A percentile compares a stretch with the other conserved stretches of the same genome.
These are phyloP conservation scores for Zygogramma bicolorata DNA, from an alignment of 2,888 invertebrate species.

Conservation along the genomic window DNA sequence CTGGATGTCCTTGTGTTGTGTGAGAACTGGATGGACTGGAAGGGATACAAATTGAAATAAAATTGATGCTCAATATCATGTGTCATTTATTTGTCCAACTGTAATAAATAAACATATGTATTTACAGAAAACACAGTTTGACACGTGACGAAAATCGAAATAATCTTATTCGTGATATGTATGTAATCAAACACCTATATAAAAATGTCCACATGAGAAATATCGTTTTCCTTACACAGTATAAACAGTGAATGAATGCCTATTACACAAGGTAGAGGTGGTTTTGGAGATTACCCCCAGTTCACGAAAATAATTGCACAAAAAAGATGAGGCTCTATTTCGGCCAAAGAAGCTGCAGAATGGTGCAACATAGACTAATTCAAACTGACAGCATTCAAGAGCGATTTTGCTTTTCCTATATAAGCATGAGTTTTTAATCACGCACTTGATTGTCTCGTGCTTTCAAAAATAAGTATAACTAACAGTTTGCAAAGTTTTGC, in stretches of 20 bases:
- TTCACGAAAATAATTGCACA: slow-evolving; percentile 30
- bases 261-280: slow-evolving; percentile 46
- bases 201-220: slow-evolving; percentile 61
- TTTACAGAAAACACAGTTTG: slow-evolving; percentile 58
- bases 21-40: no score
- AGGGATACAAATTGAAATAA: slow-evolving; percentile 7
- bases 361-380: slow-evolving; percentile 46
- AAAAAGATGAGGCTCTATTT: slow-evolving; percentile 34
- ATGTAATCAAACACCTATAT: slow-evolving; percentile 63
- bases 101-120: slow-evolving; percentile 59
- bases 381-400: slow-evolving; percentile 39
- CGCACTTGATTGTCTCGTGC: slow-evolving; percentile 67
- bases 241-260: slow-evolving; percentile 48
- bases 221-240: slow-evolving; percentile 49
- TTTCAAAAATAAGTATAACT: slow-evolving; percentile 51
- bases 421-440: slow-evolving; percentile 59
- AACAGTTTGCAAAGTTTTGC: slow-evolving; percentile 25
- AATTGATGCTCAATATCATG: slow-evolving; percentile 40
- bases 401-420: slow-evolving; percentile 48
- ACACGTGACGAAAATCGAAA: slow-evolving; percentile 57
- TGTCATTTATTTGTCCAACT: slow-evolving; percentile 58
- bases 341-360: slow-evolving; percentile 47
- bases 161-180: slow-evolving; percentile 62
- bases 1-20: no score
- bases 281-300: slow-evolving; percentile 7